Conservation (phyloP, 1,140 invertebrate genomes). For the Euglossa dilemma region DNA sequence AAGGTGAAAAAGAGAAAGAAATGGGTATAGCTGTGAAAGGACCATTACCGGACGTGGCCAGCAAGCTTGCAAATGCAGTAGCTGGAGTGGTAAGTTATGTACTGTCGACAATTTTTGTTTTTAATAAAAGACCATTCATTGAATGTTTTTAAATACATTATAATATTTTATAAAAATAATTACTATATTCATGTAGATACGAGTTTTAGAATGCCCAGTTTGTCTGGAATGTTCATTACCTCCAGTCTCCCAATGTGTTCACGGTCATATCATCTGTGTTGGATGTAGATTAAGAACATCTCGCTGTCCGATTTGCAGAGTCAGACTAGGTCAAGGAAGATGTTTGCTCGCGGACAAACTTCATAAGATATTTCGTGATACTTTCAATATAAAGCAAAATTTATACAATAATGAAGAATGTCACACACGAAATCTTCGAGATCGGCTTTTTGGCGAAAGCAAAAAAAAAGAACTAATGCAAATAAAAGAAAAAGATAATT, state of each 20-base stretch:
- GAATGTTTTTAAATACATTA: not conserved
- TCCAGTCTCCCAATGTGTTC: constrained; percentile 86
- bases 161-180: not conserved
- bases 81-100: constrained; percentile 77
- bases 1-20: constrained; percentile 81
- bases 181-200: constrained; percentile 61
- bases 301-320: constrained; percentile 85
- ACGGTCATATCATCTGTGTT: constrained; percentile 86
- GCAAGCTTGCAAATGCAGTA: constrained; percentile 77
- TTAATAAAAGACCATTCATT: too few species aligned
- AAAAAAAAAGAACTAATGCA: constrained; percentile 9
- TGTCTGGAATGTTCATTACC: constrained; percentile 84
- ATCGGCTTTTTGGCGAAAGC: constrained; percentile 75
- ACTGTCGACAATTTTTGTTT: not conserved
- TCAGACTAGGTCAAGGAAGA: constrained; percentile 81
- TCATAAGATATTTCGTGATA: constrained; percentile 76
- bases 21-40: constrained; percentile 71
- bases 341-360: constrained; percentile 84
- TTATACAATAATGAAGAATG: not conserved
- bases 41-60: constrained; percentile 76
- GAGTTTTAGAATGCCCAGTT: constrained; percentile 85
- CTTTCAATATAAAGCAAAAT: constrained; percentile 67
- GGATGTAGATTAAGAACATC: constrained; percentile 84
- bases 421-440: constrained; percentile 63
- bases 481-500: not conserved